Base-by-base conservation (phyloP, 2,113 vertebrate species). In the Geococcyx californianus region DNA sequence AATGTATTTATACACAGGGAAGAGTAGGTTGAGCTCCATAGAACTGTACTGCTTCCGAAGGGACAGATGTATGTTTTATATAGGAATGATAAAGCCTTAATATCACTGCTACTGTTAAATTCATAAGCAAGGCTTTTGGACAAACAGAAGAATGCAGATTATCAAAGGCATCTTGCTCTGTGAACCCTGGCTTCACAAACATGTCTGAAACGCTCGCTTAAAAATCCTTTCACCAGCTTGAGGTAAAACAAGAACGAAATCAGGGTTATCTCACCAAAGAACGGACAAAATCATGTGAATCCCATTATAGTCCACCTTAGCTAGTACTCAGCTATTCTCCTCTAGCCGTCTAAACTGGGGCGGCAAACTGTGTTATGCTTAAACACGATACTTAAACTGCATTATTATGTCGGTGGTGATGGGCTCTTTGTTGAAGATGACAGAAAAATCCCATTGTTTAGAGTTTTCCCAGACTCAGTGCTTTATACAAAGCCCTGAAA, bases 391-490 rank as follows among this genome's bases (percentile, higher is more conserved):
- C 93, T 95, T 91, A 93, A 95, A 93, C 60, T 51, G 55, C 89
- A 92, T 90, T 93, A 78, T 96, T 93, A 86, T 90, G 84, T 93
- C 0, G 0, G 55, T 62, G 54, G 47, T 90, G 95, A 96, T 49
- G 72, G 73, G 64, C 4, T 85, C 72, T 97, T 96, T 97, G 75
- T 96, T 83, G 54, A 66, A 95, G 69, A 72, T 87, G 90, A 95
- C 87, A 96, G 94, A 92, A 95, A 94, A 90, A 86, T 93, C 74
- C 81, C 45, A 85, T 95, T 97, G 94, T 96, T 96, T 87, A 68
- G 62, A 55, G 17, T 91, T 97, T 95, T 96, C 95, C 93, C 94
- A 96, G 91, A 91, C 76, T 83, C 1, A 0, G 31, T 81, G 51
- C 40, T 83, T 94, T 91, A 91, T 82, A 60, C 26, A 84, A 69